Percentiles rank a stretch among this genome's conserved stretches.
Conservation (phyloP, 2,888 invertebrate species). For the Yponomeuta sedellus region DNA sequence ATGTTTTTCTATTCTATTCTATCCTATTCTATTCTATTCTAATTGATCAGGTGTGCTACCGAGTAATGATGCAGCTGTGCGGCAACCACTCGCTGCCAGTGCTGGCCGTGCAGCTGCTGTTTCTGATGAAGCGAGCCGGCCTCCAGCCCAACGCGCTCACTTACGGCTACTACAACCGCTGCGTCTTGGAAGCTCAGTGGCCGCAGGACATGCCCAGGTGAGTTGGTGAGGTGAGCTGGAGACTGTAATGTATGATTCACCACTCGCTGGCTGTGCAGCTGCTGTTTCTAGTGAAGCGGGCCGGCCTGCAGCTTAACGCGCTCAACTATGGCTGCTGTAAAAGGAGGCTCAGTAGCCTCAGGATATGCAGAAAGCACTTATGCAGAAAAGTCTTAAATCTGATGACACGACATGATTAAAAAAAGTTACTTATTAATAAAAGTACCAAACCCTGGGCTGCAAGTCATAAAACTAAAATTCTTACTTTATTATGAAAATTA, state of each 20-base stretch:
- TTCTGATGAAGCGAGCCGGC: slow-evolving; percentile 94
- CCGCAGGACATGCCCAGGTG: slow-evolving; percentile 86
- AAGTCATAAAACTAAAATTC: no score
- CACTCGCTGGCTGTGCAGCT: slow-evolving; percentile 95
- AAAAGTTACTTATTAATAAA: no score
- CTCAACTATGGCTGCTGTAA: no score
- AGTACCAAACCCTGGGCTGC: no score
- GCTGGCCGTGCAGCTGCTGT: slow-evolving; percentile 92
- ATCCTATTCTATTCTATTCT: background rate
- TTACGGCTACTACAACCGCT: slow-evolving; percentile 89
- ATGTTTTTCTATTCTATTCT: no score
- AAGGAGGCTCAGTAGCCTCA: slow-evolving; percentile 98
- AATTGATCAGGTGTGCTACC: slow-evolving; percentile 87
- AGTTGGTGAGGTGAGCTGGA: no score
- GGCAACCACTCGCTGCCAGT: slow-evolving; percentile 96
- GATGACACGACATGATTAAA: no score
- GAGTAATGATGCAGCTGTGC: slow-evolving; percentile 99
- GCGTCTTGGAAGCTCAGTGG: slow-evolving; percentile 97
- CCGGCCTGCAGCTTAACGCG: no score
- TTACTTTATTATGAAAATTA: no score
- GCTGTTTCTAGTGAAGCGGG: slow-evolving; percentile 93
- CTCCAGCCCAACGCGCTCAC: slow-evolving; percentile 98
- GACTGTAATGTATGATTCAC: background rate
- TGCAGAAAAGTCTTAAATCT: slow-evolving; percentile 29
- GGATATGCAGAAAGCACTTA: no score